Evolutionary conservation across 2,888 invertebrate genomes (phyloP).

Genomic region (Callosobruchus maculatus): DNA sequence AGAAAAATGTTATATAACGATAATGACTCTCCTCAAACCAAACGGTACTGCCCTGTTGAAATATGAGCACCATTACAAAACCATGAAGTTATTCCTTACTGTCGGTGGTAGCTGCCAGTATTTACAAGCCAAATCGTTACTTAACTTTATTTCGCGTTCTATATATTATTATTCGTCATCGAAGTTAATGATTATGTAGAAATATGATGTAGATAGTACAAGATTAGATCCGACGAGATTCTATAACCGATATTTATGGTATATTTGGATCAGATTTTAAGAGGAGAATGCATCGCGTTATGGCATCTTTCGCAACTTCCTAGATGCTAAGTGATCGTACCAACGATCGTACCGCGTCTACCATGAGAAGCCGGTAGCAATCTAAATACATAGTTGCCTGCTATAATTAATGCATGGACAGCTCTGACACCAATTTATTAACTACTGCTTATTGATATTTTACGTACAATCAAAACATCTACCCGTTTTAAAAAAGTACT

Average conservation of each 20-base stretch:
- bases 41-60: no score
- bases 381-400: neutral
- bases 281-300: neutral
- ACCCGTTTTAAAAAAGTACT: no score
- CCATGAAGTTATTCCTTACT: no score
- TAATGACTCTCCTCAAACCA: no score
- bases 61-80: no score
- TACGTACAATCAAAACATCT: no score
- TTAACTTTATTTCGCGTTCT: neutral
- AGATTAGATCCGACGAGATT: neutral
- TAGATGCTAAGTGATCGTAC: neutral
- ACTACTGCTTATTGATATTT: no score
- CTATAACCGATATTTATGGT: neutral
- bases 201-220: neutral
- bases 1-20: no score
- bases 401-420: neutral
- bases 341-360: neutral
- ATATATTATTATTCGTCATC: neutral
- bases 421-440: no score
- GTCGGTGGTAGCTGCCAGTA: neutral
- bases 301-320: neutral
- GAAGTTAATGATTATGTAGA: neutral
- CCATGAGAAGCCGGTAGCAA: neutral
- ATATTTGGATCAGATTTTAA: neutral
- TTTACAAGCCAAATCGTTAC: neutral